Evolutionary conservation across 2,888 invertebrate genomes (phyloP), one percentile per base, ranked within the genome.

Genomic region (Drosophila neonasuta): DNA sequence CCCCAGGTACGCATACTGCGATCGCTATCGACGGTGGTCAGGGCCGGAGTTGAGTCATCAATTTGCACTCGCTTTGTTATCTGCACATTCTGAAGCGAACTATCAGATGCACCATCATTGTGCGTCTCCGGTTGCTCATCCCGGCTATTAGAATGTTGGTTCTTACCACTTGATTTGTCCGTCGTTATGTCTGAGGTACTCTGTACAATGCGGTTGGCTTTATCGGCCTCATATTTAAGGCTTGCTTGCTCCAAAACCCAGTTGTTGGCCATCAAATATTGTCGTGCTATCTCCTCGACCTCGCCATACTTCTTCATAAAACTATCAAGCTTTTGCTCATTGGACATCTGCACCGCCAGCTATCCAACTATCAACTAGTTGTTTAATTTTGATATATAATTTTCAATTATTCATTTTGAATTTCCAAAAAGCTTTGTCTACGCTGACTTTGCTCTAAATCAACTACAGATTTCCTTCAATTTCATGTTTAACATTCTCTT

Each of bases 1-100:
- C 87, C 83, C 83, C 83, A 83, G 17, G 74, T 62, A 0, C 73
- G 64, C 50, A 87, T 4, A 39, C 83, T 87, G 6, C 76, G 83
- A 30, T 80, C 76, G 56, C 83, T 83, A 15, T 74, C 76, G 5
- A 58, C 66, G 3, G 62, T 71, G n/a, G 87, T 85, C 36, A 87
- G 34, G 1, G 87, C 78, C 3, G 80, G 87, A 1, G 83, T 87
- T 0, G 83, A 85, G 51, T 66, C 48, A 0, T 68, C 67, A 4
- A 74, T 68, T 13, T 65, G 59, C 1, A 81, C 74, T 1, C 60
- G 67, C 13, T 70, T 86, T 0, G 46, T 6, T n/a, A 36, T 11
- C 15, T 45, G 13, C 20, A 45, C 3, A 1, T 49, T 39, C 11
- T 41, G 24, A 10, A 13, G 46, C 0, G 71, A 74, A 20, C 57